Conservation (phyloP, 2,113 vertebrate genomes). For the Ceyx cyanopectus region DNA sequence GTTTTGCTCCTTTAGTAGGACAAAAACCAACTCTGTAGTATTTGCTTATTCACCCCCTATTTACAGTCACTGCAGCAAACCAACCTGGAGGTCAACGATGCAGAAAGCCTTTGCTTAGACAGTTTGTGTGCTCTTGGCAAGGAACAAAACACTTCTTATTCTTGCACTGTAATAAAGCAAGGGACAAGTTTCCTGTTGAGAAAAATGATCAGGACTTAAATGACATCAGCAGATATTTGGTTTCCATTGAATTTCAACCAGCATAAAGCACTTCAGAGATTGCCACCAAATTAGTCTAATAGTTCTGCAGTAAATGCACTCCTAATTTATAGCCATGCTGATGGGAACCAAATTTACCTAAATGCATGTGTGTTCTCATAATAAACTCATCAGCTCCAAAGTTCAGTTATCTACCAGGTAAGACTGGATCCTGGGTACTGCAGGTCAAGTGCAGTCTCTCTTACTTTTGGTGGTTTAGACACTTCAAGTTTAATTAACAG, state of each 20-base stretch:
- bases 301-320: background rate
- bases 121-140: background rate
- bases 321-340: background rate
- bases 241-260: background rate
- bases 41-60: background rate
- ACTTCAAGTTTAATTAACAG: slow-evolving; percentile 2
- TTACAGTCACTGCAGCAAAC: background rate
- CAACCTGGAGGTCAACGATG: background rate
- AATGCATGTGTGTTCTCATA: background rate
- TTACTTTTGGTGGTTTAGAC: background rate
- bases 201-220: background rate
- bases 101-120: background rate
- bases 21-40: background rate
- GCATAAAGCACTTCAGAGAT: background rate
- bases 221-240: background rate
- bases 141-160: background rate
- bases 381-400: background rate
- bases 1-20: background rate
- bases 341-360: background rate
- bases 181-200: background rate
- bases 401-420: background rate
- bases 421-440: background rate
- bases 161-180: background rate
- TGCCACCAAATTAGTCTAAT: background rate
- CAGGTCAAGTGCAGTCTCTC: background rate